Percentiles rank a stretch among this genome's conserved stretches.
Conservation (phyloP, 2,113 vertebrate genomes). For the Aegypius monachus region DNA sequence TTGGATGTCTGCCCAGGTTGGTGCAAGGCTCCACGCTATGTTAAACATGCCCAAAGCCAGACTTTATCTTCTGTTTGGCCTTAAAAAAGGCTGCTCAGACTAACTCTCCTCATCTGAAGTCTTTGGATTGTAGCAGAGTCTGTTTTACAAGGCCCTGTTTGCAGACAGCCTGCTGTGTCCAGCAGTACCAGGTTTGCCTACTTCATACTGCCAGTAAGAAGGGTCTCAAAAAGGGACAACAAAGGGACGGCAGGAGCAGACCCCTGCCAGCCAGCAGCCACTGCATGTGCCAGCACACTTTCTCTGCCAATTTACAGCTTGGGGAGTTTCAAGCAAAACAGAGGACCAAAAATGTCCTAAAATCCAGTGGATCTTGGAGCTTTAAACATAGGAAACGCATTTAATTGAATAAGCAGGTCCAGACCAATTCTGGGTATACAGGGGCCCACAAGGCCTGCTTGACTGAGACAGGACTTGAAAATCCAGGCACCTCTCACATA, state of each 20-base stretch:
- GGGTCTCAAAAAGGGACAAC: not conserved
- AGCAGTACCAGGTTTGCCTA: accelerated
- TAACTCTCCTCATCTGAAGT: no score
- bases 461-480: not conserved
- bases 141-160: no score
- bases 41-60: not conserved
- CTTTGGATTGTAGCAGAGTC: not conserved
- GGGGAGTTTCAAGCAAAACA: not conserved
- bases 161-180: not conserved
- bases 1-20: not conserved
- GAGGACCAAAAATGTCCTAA: not conserved
- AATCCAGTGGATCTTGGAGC: not conserved
- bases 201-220: not conserved
- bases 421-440: not conserved
- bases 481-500: not conserved
- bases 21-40: not conserved
- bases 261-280: not conserved
- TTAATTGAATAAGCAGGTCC: not conserved
- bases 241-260: not conserved
- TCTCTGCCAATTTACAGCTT: not conserved
- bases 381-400: not conserved
- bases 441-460: not conserved
- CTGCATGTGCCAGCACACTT: not conserved
- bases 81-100: not conserved
- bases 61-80: not conserved